These are phyloP conservation scores for Dicentrarchus labrax DNA, from an alignment of 2,113 vertebrate genomes.

Conservation along the genomic window DNA sequence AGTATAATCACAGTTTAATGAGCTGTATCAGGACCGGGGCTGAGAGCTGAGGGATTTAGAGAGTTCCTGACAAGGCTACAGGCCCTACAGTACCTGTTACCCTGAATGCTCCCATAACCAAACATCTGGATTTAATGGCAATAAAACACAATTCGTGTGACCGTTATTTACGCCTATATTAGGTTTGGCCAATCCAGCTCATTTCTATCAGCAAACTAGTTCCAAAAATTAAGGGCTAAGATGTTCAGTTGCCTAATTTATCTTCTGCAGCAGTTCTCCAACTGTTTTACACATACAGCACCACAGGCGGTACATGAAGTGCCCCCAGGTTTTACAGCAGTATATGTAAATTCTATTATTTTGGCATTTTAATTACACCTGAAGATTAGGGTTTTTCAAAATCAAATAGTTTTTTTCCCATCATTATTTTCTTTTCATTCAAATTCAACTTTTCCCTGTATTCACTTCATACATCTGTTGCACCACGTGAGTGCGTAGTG, in stretches of 20 bases:
- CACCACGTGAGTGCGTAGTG: background rate
- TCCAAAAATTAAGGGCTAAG: constrained; percentile 22
- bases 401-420: background rate
- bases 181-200: constrained; percentile 39
- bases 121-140: constrained; percentile 80
- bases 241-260: constrained; percentile 27
- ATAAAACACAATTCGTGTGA: constrained; percentile 72
- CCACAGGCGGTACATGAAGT: background rate
- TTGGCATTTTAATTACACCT: too few species aligned
- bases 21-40: constrained; percentile 72
- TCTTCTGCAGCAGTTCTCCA: background rate
- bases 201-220: constrained; percentile 38
- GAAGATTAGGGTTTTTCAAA: too few species aligned
- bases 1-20: constrained; percentile 78
- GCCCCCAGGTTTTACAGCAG: background rate
- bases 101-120: constrained; percentile 70
- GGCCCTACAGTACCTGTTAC: constrained; percentile 72
- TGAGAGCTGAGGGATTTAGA: constrained; percentile 60
- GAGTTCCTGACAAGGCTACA: constrained; percentile 62
- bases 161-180: constrained; percentile 50
- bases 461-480: background rate
- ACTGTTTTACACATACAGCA: background rate
- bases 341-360: background rate
- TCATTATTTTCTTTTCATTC: background rate
- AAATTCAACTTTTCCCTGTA: background rate